These are phyloP conservation scores for Austrolebias charrua DNA, from an alignment of 2,797 vertebrate genomes.

Conservation along the genomic window DNA sequence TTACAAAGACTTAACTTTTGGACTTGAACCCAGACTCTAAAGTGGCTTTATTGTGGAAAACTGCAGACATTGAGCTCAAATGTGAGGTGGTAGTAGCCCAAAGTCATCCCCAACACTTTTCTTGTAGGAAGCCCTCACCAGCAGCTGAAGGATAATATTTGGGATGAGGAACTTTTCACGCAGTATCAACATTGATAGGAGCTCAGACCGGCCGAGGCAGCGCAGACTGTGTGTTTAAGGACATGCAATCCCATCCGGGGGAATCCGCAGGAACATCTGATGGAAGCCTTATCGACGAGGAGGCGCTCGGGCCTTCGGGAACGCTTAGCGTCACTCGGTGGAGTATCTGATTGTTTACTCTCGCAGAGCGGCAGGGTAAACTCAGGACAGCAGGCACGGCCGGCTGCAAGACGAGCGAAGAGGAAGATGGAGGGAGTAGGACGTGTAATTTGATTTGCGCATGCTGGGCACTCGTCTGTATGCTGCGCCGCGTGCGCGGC, in stretches of 20 bases:
- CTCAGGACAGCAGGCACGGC: conserved; percentile 20
- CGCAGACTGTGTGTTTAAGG: conserved; percentile 1
- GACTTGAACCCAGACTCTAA: too few relatives aligned
- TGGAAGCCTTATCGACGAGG: conserved; percentile 1
- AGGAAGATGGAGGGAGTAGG: conserved; percentile 23
- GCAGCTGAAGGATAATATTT: neutral
- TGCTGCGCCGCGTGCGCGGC: conserved; percentile 25
- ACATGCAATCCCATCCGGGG: neutral
- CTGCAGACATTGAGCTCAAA: too few relatives aligned
- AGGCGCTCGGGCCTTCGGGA: conserved; percentile 28
- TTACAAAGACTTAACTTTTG: too few relatives aligned
- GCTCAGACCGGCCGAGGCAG: neutral
- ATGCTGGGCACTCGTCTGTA: conserved; percentile 57
- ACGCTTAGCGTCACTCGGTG: conserved; percentile 29
- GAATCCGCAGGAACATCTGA: conserved; percentile 8
- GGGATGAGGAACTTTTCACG: too few relatives aligned
- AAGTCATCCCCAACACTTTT: too few relatives aligned
- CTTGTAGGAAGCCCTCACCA: too few relatives aligned
- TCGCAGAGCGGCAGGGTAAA: conserved; percentile 21
- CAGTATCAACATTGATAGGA: neutral
- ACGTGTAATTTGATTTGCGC: conserved; percentile 48
- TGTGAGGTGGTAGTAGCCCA: too few relatives aligned
- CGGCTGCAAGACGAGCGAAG: conserved; percentile 28
- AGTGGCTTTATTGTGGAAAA: too few relatives aligned
- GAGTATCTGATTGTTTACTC: conserved; percentile 42